These are phyloP conservation scores for Gorsachius magnificus DNA, from an alignment of 2,797 vertebrate species.

Conservation along the genomic window DNA sequence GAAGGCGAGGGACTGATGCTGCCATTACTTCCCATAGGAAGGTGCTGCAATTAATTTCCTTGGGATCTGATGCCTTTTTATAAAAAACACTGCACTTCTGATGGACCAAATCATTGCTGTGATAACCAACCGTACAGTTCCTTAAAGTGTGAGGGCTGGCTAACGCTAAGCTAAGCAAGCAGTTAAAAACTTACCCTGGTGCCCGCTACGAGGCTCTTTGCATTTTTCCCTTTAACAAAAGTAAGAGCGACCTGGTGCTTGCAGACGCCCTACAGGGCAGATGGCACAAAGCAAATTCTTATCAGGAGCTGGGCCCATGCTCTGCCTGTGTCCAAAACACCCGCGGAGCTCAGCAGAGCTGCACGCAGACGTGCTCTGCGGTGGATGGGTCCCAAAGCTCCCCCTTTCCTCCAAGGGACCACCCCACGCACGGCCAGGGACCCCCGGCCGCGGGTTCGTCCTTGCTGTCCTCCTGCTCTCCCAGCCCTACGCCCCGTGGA, in stretches of 20 bases:
- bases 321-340: background rate
- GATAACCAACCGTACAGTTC: background rate
- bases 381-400: background rate
- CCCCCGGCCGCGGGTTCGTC: background rate
- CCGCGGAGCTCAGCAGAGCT: background rate
- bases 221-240: background rate
- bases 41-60: background rate
- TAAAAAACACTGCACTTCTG: background rate
- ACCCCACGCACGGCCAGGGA: background rate
- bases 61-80: background rate
- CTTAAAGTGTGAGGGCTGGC: background rate
- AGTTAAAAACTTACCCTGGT: background rate
- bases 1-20: background rate
- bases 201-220: background rate
- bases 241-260: too few relatives aligned
- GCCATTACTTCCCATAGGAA: background rate
- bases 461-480: background rate
- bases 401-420: background rate
- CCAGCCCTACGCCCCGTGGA: fast-evolving
- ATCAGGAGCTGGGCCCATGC: fast-evolving
- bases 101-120: background rate
- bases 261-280: too few relatives aligned
- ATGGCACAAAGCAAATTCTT: background rate
- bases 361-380: background rate
- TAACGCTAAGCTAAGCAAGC: background rate